phyloP scores from a whole-genome alignment of 2,113 vertebrate genomes.

The Sigmodon hispidus region DNA sequence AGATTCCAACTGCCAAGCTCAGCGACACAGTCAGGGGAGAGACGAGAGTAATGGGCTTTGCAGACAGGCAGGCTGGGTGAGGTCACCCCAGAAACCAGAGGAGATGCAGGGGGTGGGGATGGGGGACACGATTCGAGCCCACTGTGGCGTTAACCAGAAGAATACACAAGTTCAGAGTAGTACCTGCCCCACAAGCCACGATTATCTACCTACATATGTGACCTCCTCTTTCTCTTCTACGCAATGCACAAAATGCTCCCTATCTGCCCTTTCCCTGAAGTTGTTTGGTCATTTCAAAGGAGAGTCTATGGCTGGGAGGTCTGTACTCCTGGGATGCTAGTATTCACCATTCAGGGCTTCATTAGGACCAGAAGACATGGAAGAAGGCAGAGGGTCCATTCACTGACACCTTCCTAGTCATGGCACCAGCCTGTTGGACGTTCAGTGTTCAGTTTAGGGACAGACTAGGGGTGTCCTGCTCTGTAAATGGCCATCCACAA shows the following conservation, averaged over 20 bases:
- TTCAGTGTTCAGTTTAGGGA: not conserved
- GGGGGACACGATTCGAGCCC: not conserved
- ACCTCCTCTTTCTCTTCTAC: not conserved
- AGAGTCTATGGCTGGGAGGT: not conserved
- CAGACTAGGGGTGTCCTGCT: not conserved
- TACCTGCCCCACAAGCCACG: not conserved
- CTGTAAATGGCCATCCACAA: conserved; percentile 26
- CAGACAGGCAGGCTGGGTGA: conserved; percentile 42
- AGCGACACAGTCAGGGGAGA: not conserved
- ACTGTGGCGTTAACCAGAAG: not conserved
- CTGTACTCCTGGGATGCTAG: not conserved
- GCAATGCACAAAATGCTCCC: not conserved
- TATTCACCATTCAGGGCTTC: not conserved
- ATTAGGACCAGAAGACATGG: not conserved
- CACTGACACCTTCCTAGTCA: not conserved
- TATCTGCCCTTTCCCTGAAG: not conserved
- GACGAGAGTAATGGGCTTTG: conserved; percentile 65
- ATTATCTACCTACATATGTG: not conserved
- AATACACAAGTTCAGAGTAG: not conserved
- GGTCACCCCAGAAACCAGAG: not conserved
- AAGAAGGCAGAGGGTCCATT: not conserved
- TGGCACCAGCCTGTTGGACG: not conserved
- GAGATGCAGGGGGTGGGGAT: not conserved
- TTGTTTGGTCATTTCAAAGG: not conserved
- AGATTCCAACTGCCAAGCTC: conserved; percentile 1